phyloP scores from a whole-genome alignment of 2,113 vertebrate genomes.

The Tor tambroides region DNA sequence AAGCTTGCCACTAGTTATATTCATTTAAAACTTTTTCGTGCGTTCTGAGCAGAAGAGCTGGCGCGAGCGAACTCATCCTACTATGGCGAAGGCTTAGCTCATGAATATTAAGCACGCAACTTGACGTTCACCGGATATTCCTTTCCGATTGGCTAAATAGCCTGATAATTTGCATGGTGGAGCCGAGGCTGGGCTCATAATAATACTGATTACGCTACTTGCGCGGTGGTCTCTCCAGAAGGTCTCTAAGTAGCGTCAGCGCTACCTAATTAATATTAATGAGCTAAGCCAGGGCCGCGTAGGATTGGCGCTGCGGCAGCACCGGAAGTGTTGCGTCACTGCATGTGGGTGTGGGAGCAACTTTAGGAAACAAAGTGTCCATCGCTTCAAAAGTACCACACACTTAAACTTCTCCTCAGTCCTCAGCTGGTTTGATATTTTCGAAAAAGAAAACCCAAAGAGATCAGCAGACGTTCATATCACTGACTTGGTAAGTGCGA shows the following conservation, averaged over 20 bases:
- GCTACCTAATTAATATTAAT: constrained; percentile 13
- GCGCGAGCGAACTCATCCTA: neutral
- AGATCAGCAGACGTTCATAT: neutral
- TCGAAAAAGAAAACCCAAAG: neutral
- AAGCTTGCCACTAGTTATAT: neutral
- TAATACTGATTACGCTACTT: neutral
- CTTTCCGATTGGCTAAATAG: neutral
- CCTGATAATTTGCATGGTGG: neutral
- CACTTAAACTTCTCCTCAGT: neutral
- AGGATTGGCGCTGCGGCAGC: neutral
- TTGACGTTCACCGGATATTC: neutral
- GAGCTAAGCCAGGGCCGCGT: neutral
- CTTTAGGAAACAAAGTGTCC: constrained; percentile 36
- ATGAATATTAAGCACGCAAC: neutral
- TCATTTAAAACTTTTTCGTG: neutral
- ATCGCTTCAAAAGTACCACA: neutral
- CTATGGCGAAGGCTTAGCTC: neutral
- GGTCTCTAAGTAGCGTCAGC: neutral
- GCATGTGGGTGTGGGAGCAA: constrained; percentile 40
- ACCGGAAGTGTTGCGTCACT: constrained; percentile 33
- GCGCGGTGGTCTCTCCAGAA: neutral
- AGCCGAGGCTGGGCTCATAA: neutral
- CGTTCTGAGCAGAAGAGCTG: neutral
- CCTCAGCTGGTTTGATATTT: neutral
- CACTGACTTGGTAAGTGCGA: constrained; percentile 9